Evolutionary conservation across 2,888 invertebrate genomes (phyloP).

Genomic region (Hyposoter didymator): DNA sequence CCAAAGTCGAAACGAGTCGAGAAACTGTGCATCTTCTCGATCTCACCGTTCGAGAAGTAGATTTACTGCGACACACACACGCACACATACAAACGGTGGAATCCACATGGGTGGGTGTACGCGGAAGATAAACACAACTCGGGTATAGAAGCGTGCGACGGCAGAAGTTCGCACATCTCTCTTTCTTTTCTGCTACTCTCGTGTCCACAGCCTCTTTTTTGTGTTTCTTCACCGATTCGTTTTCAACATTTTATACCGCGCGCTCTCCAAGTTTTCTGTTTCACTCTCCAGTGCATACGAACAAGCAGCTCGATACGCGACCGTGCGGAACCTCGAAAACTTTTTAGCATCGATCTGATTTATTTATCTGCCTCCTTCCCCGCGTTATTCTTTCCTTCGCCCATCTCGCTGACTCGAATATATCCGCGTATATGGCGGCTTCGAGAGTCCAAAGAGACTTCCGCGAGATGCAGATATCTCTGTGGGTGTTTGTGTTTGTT

Average conservation of each 20-base stretch:
- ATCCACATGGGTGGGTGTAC: constrained; percentile 59
- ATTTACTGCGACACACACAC: not conserved
- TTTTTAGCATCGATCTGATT: constrained; percentile 72
- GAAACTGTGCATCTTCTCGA: not conserved
- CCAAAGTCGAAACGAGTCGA: not conserved
- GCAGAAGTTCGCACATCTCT: constrained; percentile 4
- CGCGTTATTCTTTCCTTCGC: not conserved
- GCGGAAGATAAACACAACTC: constrained; percentile 63
- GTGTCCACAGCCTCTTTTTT: constrained; percentile 44
- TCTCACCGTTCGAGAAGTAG: constrained; percentile 8
- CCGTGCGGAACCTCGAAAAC: constrained; percentile 47
- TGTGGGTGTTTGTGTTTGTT: not conserved
- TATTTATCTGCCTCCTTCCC: constrained; percentile 59
- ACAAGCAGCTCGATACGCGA: constrained; percentile 31
- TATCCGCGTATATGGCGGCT: constrained; percentile 31
- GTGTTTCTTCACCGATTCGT: constrained; percentile 29
- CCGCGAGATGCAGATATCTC: constrained; percentile 70
- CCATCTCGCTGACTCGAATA: constrained; percentile 9
- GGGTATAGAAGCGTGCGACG: constrained; percentile 42
- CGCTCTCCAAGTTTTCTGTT: constrained; percentile 1
- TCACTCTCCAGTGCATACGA: constrained; percentile 8
- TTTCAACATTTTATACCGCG: constrained; percentile 47
- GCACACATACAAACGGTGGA: constrained; percentile 23
- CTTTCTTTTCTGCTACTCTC: constrained; percentile 24
- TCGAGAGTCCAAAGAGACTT: constrained; percentile 63